Conservation (phyloP, 2,888 invertebrate species). For the Tipula confusa region DNA sequence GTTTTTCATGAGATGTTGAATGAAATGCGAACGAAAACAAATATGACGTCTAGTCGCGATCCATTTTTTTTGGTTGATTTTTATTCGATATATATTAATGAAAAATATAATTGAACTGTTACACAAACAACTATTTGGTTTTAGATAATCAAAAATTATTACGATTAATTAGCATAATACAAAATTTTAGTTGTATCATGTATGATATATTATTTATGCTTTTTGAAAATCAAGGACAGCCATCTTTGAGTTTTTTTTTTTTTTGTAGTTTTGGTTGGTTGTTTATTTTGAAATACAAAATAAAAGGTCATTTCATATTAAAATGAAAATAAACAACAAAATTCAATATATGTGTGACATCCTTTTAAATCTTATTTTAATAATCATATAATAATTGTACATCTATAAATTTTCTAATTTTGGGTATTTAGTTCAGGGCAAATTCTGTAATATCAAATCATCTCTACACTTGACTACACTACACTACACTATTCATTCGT, state of each 20-base stretch:
- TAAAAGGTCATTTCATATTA: background rate
- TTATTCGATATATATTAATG: background rate
- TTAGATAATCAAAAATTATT: background rate
- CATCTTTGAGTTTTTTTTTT: background rate
- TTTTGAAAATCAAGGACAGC: constrained; percentile 29
- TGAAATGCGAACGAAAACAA: constrained; percentile 1
- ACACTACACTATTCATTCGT: background rate
- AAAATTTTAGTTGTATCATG: background rate
- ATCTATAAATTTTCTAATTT: background rate
- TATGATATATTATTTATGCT: background rate
- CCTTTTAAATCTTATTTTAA: constrained; percentile 3
- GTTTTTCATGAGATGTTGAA: background rate
- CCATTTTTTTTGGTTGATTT: background rate
- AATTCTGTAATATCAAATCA: background rate
- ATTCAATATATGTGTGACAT: background rate
- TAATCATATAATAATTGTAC: background rate
- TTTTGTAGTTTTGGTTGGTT: background rate
- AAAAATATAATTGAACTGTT: background rate
- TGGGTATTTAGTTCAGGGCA: background rate
- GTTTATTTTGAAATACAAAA: constrained; percentile 21
- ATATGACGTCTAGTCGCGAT: background rate
- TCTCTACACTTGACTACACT: background rate
- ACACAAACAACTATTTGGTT: background rate
- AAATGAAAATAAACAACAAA: background rate
- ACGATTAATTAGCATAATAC: background rate